Conservation (phyloP, 2,797 vertebrate genomes). For the Vireo griseus region DNA sequence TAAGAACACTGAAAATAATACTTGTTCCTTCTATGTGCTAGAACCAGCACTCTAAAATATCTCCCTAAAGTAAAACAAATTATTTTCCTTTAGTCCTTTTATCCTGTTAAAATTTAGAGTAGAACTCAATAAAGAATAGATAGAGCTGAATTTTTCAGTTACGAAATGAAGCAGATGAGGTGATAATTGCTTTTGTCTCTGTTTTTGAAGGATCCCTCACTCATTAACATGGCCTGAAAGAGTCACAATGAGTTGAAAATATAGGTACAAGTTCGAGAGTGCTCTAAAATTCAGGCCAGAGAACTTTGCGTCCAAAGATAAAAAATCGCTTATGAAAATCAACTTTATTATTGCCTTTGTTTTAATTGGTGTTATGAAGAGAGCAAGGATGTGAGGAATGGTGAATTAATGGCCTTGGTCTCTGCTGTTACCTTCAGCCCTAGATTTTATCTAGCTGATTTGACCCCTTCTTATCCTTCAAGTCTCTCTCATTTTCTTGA, state of each 20-base stretch:
- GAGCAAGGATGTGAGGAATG: background rate
- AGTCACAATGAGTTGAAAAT: constrained; percentile 3
- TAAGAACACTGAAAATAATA: constrained; percentile 33
- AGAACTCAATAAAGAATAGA: constrained; percentile 36
- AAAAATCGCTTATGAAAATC: background rate
- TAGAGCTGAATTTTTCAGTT: background rate
- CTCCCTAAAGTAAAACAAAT: constrained; percentile 41
- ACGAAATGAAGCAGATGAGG: background rate
- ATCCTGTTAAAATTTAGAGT: constrained; percentile 13
- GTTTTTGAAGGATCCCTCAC: background rate
- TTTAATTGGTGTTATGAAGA: background rate
- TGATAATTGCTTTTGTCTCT: background rate
- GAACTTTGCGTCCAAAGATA: background rate
- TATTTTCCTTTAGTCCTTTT: background rate
- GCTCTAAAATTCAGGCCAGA: background rate
- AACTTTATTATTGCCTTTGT: background rate
- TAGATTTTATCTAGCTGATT: background rate
- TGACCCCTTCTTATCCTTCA: background rate
- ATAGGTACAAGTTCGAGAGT: constrained; percentile 11
- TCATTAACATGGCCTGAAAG: background rate
- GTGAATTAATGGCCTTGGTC: background rate
- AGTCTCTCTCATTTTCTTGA: background rate
- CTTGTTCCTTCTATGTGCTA: background rate
- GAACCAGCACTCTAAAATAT: constrained; percentile 19
- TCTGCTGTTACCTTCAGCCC: background rate